A percentile compares a stretch with the other conserved stretches of the same genome.
Conservation (phyloP, 2,113 vertebrate genomes). For the Oreochromis spilurus region DNA sequence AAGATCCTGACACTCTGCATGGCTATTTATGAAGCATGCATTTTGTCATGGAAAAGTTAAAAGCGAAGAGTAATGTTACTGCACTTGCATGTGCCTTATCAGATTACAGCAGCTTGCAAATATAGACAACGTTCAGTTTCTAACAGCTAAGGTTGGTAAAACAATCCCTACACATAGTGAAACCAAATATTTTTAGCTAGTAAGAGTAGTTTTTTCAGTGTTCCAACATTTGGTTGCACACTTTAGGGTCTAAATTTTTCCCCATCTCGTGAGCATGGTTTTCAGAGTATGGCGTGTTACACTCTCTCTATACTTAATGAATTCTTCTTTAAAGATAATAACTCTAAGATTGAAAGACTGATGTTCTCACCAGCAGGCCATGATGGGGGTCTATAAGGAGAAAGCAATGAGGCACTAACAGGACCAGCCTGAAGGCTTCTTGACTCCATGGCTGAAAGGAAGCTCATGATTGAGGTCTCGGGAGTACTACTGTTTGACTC, state of each 20-base stretch:
- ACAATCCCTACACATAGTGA: neutral
- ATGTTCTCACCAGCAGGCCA: constrained; percentile 87
- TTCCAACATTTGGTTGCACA: neutral
- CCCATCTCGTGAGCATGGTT: neutral
- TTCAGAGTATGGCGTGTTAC: neutral
- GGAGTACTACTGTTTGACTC: constrained; percentile 87
- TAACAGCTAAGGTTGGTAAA: neutral
- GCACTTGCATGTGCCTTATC: neutral
- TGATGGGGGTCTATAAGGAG: constrained; percentile 89
- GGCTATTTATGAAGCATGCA: neutral
- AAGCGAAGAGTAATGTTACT: neutral
- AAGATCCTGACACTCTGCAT: neutral
- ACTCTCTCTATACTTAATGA: neutral
- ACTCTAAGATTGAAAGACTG: neutral
- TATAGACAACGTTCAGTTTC: neutral
- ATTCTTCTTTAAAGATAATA: neutral
- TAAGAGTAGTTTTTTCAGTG: neutral
- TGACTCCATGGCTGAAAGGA: constrained; percentile 90
- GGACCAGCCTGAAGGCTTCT: constrained; percentile 87
- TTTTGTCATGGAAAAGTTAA: neutral
- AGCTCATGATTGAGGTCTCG: constrained; percentile 93
- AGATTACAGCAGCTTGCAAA: neutral
- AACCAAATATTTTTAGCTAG: neutral
- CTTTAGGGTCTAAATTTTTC: neutral
- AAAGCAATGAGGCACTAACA: constrained; percentile 87